Base-by-base conservation (phyloP, 2,113 vertebrate genomes). In the Ctenodactylus gundi region DNA sequence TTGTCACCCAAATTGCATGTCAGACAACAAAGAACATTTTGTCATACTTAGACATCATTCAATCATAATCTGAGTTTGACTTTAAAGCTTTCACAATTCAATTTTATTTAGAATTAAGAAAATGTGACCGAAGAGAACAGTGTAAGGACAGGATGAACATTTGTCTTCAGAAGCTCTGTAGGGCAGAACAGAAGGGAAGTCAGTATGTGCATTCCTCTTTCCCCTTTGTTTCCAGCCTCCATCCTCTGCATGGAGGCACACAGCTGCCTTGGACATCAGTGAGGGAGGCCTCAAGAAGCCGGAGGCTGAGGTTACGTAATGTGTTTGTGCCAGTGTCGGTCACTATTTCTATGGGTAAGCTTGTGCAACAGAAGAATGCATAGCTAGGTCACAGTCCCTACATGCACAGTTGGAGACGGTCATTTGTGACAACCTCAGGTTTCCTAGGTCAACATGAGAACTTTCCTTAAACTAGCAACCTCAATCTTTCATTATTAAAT, bases 1-100 rank as follows among this genome's bases (percentile, higher is more conserved):
- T 93, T 93, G 85, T 97, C 91, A 95, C 76, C 80, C 55, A 95
- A 95, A 97, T 81, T 96, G 73, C 76, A 86, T 89, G 75, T 96
- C 94, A 95, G 78, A 94, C 65, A 90, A 91, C 60, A 87, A 46
- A 88, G 83, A 85, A 44, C 87, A 82, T 9, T 89, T 62, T 72
- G 83, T 95, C 93, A 93, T 0, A 0, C 68, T 84, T 21, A 72
- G 91, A 80, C 62, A 58, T 57, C 72, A 39, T 64, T 95, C 96
- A 57, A 60, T 97, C 96, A 93, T 82, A 55, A 94, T 77, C 60
- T 17, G 65, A 65, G 64, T 62, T 57, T 77, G 58, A 89, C 86
- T 81, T 93, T 46, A 76, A 89, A 96, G 76, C 90, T 86, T 88
- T 84, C 87, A 82, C 87, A 87, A 51, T 53, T 93, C 89, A 67